Conservation (phyloP, 1,140 invertebrate genomes). For the Varroa destructor region DNA sequence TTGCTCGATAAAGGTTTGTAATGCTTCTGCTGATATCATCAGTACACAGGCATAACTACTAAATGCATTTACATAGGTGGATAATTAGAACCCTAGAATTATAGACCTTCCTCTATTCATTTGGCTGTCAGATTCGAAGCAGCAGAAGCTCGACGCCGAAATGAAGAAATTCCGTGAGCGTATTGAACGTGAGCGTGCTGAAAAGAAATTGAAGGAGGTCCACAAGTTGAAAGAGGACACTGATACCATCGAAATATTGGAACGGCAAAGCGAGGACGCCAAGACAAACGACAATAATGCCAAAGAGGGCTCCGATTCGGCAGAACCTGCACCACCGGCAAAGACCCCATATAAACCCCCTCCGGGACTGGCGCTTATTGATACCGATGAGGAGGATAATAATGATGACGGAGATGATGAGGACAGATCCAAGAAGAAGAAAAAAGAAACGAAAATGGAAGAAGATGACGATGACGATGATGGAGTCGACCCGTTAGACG, state of each 20-base stretch:
- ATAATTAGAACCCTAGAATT: too few relatives aligned
- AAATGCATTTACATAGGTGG: too few relatives aligned
- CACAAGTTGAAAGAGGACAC: constrained; percentile 71
- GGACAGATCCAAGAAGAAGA: constrained; percentile 29
- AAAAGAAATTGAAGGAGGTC: constrained; percentile 68
- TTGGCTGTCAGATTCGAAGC: constrained; percentile 45
- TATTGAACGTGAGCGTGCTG: constrained; percentile 78
- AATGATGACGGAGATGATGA: constrained; percentile 35
- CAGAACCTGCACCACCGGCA: constrained; percentile 41
- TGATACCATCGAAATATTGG: constrained; percentile 12
- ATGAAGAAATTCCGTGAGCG: constrained; percentile 90
- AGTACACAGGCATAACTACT: too few relatives aligned
- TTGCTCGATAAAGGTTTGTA: constrained; percentile 4
- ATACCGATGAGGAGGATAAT: constrained; percentile 43
- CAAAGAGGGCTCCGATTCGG: constrained; percentile 30
- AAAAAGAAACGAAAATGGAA: constrained; percentile 30
- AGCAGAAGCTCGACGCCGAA: constrained; percentile 75
- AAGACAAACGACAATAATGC: constrained; percentile 31
- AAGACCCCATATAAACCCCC: constrained; percentile 36
- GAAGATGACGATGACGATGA: constrained; percentile 41
- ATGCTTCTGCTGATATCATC: too few relatives aligned
- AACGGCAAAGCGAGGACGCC: constrained; percentile 40
- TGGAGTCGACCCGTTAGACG: constrained; percentile 88
- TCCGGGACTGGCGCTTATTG: constrained; percentile 39
- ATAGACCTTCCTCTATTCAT: too few relatives aligned